Evolutionary conservation across 2,113 vertebrate species (phyloP).

Genomic region (Cyphomyrus discorhynchus): DNA sequence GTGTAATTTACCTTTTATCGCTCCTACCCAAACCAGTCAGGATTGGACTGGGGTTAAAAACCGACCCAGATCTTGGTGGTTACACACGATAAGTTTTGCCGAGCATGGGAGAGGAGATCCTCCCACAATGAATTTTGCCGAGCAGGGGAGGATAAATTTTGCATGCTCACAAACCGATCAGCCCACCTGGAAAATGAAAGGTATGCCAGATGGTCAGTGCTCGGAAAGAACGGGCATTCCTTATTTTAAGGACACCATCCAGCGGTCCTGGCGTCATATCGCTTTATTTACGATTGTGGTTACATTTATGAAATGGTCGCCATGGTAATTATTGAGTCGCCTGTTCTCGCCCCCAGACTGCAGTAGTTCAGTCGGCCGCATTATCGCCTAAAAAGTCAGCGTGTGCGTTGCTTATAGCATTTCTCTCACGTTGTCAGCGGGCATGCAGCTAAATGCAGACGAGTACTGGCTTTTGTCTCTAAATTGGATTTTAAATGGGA

Average conservation of each 20-base stretch:
- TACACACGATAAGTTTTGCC: neutral
- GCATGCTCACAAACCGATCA: neutral
- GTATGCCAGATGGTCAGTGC: neutral
- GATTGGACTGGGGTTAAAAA: neutral
- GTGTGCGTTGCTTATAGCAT: neutral
- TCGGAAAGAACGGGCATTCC: neutral
- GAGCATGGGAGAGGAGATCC: neutral
- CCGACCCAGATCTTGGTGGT: neutral
- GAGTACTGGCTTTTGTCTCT: neutral
- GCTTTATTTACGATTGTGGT: neutral
- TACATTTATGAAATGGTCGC: neutral
- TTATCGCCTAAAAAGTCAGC: neutral
- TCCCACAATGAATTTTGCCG: neutral
- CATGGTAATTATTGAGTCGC: neutral
- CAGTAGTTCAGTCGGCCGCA: neutral
- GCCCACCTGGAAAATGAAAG: neutral
- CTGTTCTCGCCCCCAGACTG: neutral
- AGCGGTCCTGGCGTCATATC: neutral
- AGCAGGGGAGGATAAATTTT: neutral
- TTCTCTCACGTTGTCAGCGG: neutral
- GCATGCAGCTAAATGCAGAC: neutral
- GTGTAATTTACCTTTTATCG: neutral
- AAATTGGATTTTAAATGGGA: neutral
- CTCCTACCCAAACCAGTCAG: neutral
- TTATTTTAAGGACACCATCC: neutral